phyloP scores from a whole-genome alignment of 2,888 invertebrate species.

The Venusia cambrica region DNA sequence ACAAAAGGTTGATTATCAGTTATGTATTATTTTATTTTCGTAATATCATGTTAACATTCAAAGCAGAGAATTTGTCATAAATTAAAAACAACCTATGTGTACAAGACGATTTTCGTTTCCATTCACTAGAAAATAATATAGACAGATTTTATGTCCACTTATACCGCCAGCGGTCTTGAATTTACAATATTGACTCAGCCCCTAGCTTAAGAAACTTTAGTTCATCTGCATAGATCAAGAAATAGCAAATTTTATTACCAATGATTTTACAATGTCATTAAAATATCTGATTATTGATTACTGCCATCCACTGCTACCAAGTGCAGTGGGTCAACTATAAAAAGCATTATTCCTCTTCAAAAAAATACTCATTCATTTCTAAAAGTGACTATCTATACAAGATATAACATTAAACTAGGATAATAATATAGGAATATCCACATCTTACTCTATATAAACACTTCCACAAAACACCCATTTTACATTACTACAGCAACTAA shows the following conservation, averaged over 20 bases:
- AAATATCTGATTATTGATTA: slow-evolving; percentile 43
- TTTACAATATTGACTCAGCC: slow-evolving; percentile 15
- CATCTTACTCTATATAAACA: slow-evolving; percentile 79
- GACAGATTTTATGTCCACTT: slow-evolving; percentile 41
- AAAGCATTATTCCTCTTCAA: slow-evolving; percentile 57
- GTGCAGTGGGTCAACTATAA: slow-evolving; percentile 55
- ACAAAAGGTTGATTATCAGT: slow-evolving; percentile 16
- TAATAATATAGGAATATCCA: slow-evolving; percentile 74
- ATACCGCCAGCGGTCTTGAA: slow-evolving; percentile 62
- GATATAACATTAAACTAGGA: slow-evolving; percentile 60
- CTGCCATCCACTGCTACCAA: slow-evolving; percentile 70
- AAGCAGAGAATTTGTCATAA: slow-evolving; percentile 39
- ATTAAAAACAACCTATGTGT: slow-evolving; percentile 48
- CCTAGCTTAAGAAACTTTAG: slow-evolving; percentile 23
- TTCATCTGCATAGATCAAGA: slow-evolving; percentile 29
- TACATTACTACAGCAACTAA: slow-evolving; percentile 67
- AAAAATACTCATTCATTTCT: slow-evolving; percentile 56
- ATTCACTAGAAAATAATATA: slow-evolving; percentile 36
- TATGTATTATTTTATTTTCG: slow-evolving; percentile 22
- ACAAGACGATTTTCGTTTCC: slow-evolving; percentile 25
- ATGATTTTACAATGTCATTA: slow-evolving; percentile 48
- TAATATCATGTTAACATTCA: slow-evolving; percentile 39
- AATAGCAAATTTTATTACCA: slow-evolving; percentile 45
- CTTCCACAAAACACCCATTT: slow-evolving; percentile 68
- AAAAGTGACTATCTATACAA: slow-evolving; percentile 71